phyloP scores from a whole-genome alignment of 2,888 invertebrate species.

The Drosophila differens region DNA sequence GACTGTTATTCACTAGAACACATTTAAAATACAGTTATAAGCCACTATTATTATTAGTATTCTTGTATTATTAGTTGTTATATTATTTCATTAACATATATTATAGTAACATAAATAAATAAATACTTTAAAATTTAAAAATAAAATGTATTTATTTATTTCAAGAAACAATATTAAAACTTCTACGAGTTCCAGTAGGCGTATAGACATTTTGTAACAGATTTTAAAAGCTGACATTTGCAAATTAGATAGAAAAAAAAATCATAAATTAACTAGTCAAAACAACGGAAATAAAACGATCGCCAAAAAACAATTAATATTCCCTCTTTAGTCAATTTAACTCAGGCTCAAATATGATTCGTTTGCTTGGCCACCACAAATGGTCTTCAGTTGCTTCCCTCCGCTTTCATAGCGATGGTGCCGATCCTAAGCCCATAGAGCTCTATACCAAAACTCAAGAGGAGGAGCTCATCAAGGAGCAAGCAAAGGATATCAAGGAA shows the following conservation, averaged over 20 bases:
- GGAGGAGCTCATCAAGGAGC: not conserved
- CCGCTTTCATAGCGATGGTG: not conserved
- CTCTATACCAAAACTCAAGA: not conserved
- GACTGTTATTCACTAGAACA: not conserved
- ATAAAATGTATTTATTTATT: not conserved
- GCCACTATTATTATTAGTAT: not conserved
- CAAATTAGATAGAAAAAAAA: not conserved
- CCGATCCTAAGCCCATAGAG: fast-evolving
- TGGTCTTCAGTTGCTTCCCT: too few species aligned
- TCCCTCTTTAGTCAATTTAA: not conserved
- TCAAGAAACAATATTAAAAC: not conserved
- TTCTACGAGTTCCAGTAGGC: not conserved
- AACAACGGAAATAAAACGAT: not conserved
- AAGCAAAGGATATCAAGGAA: not conserved
- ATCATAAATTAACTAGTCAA: not conserved
- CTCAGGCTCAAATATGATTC: conserved; percentile 4
- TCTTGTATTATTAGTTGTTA: not conserved
- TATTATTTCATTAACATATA: not conserved
- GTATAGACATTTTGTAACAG: not conserved
- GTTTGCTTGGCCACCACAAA: not conserved
- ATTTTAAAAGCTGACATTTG: fast-evolving
- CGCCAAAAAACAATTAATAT: not conserved
- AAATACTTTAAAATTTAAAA: too few species aligned
- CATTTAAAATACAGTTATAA: not conserved
- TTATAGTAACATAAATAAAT: not conserved